Evolutionary conservation across 2,797 vertebrate species (phyloP), one percentile per base, ranked within the genome.

Genomic region (Macroramphosus scolopax): DNA sequence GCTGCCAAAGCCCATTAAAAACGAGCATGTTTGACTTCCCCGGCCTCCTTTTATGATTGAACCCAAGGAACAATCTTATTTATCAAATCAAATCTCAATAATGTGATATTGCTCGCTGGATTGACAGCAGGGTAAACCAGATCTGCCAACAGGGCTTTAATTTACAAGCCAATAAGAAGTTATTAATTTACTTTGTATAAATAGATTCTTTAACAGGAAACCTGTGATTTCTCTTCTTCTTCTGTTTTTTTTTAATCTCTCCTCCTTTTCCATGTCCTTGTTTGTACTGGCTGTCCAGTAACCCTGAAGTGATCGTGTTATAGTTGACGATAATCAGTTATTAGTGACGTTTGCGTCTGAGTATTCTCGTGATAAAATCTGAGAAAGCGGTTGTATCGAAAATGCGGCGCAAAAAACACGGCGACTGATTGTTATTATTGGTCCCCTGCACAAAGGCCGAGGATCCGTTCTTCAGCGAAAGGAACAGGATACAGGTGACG

Each of bases 1-100:
- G 44, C 51, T 2, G 69, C 78, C 82, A 85, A 75, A 70, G 63
- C 18, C 51, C 48, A 72, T 81, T 80, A 75, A 72, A 77, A 80
- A 61, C 51, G 56, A 78, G 6, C 71, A 73, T 70, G 71, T 85
- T 84, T 74, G 78, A 84, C 72, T 75, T 81, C 62, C 65, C n/a
- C 51, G 40, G 59, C 45, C 61, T 66, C 59, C 25, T 63, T 80
- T 56, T 44, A 64, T 44, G 55, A 68, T 76, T 78, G 42, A 81
- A 68, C 56, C 61, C 34, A 68, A 70, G 45, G 63, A 51, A 70
- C 61, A 43, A 35, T 70, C 56, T 45, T 69, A 63, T 63, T 30
- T 71, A 77, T 77, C 42, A 60, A 64, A 61, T 54, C 32, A 29
- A 59, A 58, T 70, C 46, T 61, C 60, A 45, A 70, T 41, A 35